Percentiles rank a stretch among this genome's conserved stretches.
Conservation (phyloP, 2,797 vertebrate species). For the Fistularia commersonii region DNA sequence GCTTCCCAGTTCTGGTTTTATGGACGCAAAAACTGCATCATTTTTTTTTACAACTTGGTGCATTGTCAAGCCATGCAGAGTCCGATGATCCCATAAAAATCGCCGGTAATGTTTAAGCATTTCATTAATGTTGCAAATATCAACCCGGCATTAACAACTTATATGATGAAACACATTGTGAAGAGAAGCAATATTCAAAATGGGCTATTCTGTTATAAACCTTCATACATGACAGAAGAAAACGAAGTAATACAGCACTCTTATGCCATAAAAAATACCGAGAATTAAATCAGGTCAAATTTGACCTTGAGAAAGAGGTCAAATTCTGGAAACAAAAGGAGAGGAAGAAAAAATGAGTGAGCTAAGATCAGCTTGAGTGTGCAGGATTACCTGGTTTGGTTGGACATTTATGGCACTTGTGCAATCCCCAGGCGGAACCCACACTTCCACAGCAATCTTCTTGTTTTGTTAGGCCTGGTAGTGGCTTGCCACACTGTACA, state of each 20-base stretch:
- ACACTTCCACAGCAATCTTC: slow-evolving; percentile 95
- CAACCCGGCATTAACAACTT: neutral
- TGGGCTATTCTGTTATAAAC: too few relatives aligned
- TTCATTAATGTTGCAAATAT: slow-evolving; percentile 20
- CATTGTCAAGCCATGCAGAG: slow-evolving; percentile 15
- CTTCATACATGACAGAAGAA: too few relatives aligned
- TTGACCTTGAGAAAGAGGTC: too few relatives aligned
- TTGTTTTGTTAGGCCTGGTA: slow-evolving; percentile 85
- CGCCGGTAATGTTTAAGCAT: slow-evolving; percentile 14
- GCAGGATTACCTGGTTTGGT: slow-evolving; percentile 83
- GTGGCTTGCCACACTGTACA: slow-evolving; percentile 85
- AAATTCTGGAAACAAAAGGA: too few relatives aligned
- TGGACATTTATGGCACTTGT: slow-evolving; percentile 83
- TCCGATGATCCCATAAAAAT: slow-evolving; percentile 24
- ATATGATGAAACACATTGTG: too few relatives aligned
- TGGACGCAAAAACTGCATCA: slow-evolving; percentile 32
- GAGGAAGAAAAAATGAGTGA: too few relatives aligned
- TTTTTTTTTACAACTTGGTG: slow-evolving; percentile 28
- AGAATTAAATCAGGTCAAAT: too few relatives aligned
- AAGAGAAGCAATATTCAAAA: too few relatives aligned
- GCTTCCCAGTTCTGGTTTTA: slow-evolving; percentile 46
- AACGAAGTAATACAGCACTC: too few relatives aligned
- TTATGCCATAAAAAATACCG: too few relatives aligned
- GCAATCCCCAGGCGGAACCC: slow-evolving; percentile 88
- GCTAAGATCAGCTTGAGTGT: too few relatives aligned